These are phyloP conservation scores for Lynx canadensis DNA, from an alignment of 2,113 vertebrate species.

Conservation along the genomic window DNA sequence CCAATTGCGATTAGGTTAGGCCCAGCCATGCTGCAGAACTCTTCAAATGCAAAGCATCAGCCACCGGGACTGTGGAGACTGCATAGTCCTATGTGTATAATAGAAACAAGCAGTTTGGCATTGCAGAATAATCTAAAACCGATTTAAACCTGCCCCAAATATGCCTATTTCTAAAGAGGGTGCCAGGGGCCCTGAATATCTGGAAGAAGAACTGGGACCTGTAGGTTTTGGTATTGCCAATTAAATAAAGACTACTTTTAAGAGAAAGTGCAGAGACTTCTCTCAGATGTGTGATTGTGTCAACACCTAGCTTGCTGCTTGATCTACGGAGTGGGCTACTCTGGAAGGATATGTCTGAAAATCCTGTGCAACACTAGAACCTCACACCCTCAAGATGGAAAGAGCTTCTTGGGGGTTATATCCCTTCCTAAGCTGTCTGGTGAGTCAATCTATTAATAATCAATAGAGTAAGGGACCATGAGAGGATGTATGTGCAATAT, in stretches of 20 bases:
- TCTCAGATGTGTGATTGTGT: neutral
- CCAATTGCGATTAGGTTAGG: constrained; percentile 96
- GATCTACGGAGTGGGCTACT: neutral
- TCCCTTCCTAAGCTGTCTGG: neutral
- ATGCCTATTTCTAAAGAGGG: neutral
- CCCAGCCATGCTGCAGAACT: constrained; percentile 98
- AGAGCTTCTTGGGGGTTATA: neutral
- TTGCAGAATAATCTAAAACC: constrained; percentile 51
- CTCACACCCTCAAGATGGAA: neutral
- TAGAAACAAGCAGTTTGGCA: constrained; percentile 59
- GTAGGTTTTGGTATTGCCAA: neutral
- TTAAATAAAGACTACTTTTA: neutral
- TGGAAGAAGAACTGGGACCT: neutral
- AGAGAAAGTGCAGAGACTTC: neutral
- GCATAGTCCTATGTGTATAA: constrained; percentile 90
- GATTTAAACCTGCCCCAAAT: constrained; percentile 42
- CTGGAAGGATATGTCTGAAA: neutral
- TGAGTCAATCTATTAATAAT: neutral
- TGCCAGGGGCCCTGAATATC: neutral
- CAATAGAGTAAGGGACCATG: neutral
- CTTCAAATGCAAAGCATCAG: constrained; percentile 93
- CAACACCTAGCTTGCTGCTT: neutral
- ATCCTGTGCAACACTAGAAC: neutral
- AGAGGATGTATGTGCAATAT: neutral
- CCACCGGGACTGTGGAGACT: constrained; percentile 95